Evolutionary conservation across 2,888 invertebrate species (phyloP).

Genomic region (Plagiodera versicolora): DNA sequence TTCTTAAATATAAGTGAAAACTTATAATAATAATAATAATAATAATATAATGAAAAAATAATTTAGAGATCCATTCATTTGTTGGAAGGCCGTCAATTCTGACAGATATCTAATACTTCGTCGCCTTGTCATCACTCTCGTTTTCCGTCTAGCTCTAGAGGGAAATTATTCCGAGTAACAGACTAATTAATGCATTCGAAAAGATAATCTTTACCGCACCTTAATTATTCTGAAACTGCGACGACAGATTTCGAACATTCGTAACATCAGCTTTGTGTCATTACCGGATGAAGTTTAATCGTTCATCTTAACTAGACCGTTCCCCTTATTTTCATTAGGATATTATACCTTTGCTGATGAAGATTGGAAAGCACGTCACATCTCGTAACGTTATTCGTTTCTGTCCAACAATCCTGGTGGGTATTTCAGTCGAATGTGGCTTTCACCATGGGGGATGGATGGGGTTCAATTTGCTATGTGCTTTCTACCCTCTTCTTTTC

Average conservation of each 20-base stretch:
- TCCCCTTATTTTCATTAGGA: background rate
- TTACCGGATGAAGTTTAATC: background rate
- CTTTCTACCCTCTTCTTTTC: no score
- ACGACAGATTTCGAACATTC: background rate
- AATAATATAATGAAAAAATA: no score
- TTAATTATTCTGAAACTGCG: conserved; percentile 11
- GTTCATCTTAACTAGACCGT: background rate
- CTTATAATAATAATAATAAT: no score
- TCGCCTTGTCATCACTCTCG: background rate
- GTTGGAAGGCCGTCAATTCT: background rate
- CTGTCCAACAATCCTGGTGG: no score
- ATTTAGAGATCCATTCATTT: no score
- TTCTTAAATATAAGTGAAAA: no score
- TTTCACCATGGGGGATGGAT: no score
- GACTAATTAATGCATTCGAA: conserved; percentile 17
- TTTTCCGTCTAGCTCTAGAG: conserved; percentile 19
- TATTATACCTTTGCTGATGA: background rate
- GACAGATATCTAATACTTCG: conserved; percentile 1
- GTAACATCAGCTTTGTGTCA: background rate
- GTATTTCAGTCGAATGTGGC: no score
- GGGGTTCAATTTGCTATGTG: no score
- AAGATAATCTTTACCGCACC: conserved; percentile 11
- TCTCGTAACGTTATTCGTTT: background rate
- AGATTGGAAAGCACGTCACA: background rate
- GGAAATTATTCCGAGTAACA: conserved; percentile 14